Base-by-base conservation (phyloP, 64 coral and sea anemone genomes). In the Pocillopora verrucosa region DNA sequence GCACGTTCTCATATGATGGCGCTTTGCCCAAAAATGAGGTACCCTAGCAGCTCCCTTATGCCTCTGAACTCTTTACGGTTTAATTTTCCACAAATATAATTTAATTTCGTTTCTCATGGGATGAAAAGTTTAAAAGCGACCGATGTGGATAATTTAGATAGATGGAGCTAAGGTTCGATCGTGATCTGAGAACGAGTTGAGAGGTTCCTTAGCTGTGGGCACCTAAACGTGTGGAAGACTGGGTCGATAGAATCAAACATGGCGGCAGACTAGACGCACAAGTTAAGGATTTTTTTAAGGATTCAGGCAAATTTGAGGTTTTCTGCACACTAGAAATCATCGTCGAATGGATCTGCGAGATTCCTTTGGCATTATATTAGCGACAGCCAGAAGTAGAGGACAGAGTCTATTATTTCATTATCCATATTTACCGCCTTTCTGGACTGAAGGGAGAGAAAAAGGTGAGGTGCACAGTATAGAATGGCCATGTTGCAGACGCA, bases 301-400 rank as follows among this genome's bases (percentile, higher is more conserved):
- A 12, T 51, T 51, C 41, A 51, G 41, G 7, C 41, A 51, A 51
- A 4, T 51, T 51, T 51, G 41, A n/a, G 22, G 20, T 69, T 10
- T n/a, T 9, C 20, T 22, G 6, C 20, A 22, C 20, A n/a, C 20
- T 69, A 22, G 65, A 19, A 79, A 11, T 79, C 26, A 56, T 2
- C 17, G 7, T 3, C 58, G 56, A 72, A 84, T 84, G 81, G 81
- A 84, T 72, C 63, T 84, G 68, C 93, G 91, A n/a, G 65, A 93
- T 51, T 91, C 91, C 41, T 84, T 96, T 37, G 90, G 88, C 90
- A 93, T 96, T 78, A 83, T 96, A 57, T 76, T 96, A 30, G 94
- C 93, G 16, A 96, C 92, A 80, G 97, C 94, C 86, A 93, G 97
- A 11, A 99, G 97, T 79, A 95, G 97, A 91, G 97, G 97, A 22